A percentile compares a stretch with the other conserved stretches of the same genome.
Evolutionary conservation across 2,113 vertebrate species (phyloP).

Genomic region (Panurus biarmicus): DNA sequence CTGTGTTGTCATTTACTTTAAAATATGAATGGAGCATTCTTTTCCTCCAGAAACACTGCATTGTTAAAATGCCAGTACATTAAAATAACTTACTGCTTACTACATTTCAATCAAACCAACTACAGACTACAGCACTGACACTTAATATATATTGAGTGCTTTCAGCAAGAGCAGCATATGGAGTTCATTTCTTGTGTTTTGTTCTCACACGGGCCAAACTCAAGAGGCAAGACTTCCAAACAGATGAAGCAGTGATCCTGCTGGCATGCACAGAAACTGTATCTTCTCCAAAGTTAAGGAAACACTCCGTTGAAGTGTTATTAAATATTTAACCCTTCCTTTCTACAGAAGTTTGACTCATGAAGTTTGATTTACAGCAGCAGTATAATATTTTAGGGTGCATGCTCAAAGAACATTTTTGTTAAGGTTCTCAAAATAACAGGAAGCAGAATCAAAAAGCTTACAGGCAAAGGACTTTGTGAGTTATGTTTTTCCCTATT

Average conservation of each 20-base stretch:
- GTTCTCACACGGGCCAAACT: neutral
- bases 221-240: neutral
- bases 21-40: constrained; percentile 54
- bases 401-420: neutral
- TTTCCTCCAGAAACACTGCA: constrained; percentile 30
- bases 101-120: neutral
- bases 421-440: neutral
- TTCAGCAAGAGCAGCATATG: neutral
- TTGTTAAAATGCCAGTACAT: constrained; percentile 53
- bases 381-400: neutral
- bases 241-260: neutral
- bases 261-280: neutral
- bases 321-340: neutral
- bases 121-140: neutral
- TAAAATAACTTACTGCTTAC: constrained; percentile 48
- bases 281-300: neutral
- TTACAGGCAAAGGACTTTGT: neutral
- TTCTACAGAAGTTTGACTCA: neutral
- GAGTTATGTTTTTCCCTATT: neutral
- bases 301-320: neutral
- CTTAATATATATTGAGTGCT: neutral
- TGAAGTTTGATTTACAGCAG: neutral
- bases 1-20: constrained; percentile 41
- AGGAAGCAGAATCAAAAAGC: neutral
- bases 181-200: neutral